phyloP scores from a whole-genome alignment of 2,888 invertebrate species.

The Drosophila colorata region DNA sequence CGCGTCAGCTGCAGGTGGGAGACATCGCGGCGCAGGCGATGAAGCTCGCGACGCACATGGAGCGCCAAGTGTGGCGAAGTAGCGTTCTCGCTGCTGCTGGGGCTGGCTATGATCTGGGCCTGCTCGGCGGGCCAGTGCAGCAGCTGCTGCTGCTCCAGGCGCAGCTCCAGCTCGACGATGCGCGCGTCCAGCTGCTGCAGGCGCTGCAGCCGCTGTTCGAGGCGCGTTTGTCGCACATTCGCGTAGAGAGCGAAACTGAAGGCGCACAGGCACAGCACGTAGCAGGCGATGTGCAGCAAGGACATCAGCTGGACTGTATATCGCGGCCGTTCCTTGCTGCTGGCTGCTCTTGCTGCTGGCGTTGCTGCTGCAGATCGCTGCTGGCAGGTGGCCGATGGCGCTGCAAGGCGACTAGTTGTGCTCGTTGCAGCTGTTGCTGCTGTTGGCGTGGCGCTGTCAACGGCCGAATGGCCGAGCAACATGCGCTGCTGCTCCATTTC shows the following conservation, averaged over 20 bases:
- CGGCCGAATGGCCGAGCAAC: slow-evolving; percentile 56
- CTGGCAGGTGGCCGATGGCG: slow-evolving; percentile 38
- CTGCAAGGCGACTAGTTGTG: slow-evolving; percentile 53
- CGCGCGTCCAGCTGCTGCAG: slow-evolving; percentile 84
- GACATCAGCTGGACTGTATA: slow-evolving; percentile 73
- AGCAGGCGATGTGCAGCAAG: slow-evolving; percentile 83
- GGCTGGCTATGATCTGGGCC: slow-evolving; percentile 54
- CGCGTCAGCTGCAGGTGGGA: slow-evolving; percentile 84
- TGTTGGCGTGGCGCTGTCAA: slow-evolving; percentile 32
- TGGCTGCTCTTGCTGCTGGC: slow-evolving; percentile 40
- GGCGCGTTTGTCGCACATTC: slow-evolving; percentile 83
- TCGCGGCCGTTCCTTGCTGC: slow-evolving; percentile 58
- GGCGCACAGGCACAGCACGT: slow-evolving; percentile 84
- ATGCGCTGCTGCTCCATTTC: slow-evolving; percentile 61
- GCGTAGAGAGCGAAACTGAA: slow-evolving; percentile 84
- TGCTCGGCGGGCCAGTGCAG: slow-evolving; percentile 71
- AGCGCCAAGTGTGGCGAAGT: slow-evolving; percentile 70
- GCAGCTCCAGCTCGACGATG: slow-evolving; percentile 82
- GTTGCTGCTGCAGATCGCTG: slow-evolving; percentile 39
- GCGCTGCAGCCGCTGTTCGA: slow-evolving; percentile 83
- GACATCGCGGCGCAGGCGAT: slow-evolving; percentile 85
- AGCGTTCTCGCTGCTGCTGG: slow-evolving; percentile 34
- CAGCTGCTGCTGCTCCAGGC: slow-evolving; percentile 77
- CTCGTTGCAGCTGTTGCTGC: slow-evolving; percentile 28
- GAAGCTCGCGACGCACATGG: slow-evolving; percentile 83